A percentile compares a stretch with the other conserved stretches of the same genome.
These are phyloP conservation scores for Nasonia giraulti DNA, from an alignment of 1,140 invertebrate genomes.

Conservation along the genomic window DNA sequence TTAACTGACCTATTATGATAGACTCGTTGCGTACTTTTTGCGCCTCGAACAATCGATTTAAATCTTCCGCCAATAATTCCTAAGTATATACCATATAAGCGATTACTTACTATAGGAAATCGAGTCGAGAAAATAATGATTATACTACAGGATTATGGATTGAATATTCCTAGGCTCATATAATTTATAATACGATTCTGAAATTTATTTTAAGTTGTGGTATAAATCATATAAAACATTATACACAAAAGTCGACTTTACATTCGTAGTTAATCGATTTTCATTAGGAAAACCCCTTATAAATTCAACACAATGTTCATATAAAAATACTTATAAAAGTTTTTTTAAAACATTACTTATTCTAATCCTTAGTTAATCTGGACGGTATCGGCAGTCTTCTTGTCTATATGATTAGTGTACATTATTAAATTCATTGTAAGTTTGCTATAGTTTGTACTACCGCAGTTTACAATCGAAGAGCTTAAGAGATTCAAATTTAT, in stretches of 20 bases:
- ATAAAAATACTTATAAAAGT: conserved; percentile 29
- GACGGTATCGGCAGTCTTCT: conserved; percentile 58
- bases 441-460: conserved; percentile 10
- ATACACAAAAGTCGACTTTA: not conserved
- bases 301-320: conserved; percentile 1
- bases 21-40: no score
- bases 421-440: conserved; percentile 16
- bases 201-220: not conserved
- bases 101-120: not conserved
- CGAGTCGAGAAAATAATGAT: not conserved
- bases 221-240: not conserved
- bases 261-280: not conserved
- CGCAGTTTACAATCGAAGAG: not conserved
- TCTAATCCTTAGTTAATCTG: conserved; percentile 50
- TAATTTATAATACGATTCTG: no score
- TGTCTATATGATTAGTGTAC: conserved; percentile 40
- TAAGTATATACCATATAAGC: no score
- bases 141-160: conserved; percentile 34
- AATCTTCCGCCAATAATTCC: no score
- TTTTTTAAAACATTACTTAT: conserved; percentile 42
- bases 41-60: no score
- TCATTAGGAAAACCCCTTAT: not conserved
- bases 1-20: no score
- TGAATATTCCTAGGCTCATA: not conserved
- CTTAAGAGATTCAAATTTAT: conserved; percentile 28